Percentiles rank a stretch among this genome's conserved stretches.
Conservation (phyloP, 2,888 invertebrate genomes). For the Shargacucullia verbasci region DNA sequence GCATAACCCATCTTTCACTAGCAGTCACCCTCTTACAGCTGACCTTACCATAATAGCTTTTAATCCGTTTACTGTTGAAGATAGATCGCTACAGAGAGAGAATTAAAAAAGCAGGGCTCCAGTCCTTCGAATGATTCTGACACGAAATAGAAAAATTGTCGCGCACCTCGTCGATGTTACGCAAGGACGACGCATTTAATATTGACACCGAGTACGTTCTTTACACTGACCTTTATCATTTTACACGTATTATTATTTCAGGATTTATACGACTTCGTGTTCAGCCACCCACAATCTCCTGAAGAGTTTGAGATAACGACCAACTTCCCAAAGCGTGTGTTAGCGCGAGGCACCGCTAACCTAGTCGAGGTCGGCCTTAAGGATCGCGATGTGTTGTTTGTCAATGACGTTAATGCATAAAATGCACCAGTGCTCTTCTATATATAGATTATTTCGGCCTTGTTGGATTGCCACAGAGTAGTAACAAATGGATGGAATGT, state of each 20-base stretch:
- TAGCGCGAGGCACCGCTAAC: constrained; percentile 90
- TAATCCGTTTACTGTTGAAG: no score
- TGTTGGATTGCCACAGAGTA: constrained; percentile 22
- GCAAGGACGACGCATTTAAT: no score
- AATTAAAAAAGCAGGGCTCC: no score
- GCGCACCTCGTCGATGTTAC: no score
- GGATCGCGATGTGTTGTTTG: constrained; percentile 97
- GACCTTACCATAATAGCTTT: no score
- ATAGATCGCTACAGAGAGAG: no score
- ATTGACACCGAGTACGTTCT: no score
- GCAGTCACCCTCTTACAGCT: no score
- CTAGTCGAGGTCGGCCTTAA: constrained; percentile 94
- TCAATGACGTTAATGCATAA: constrained; percentile 97
- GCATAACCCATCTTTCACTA: no score
- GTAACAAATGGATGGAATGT: constrained; percentile 16
- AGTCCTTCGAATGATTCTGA: no score
- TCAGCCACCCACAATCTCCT: constrained; percentile 97
- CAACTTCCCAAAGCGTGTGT: constrained; percentile 96
- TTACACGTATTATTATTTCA: no score
- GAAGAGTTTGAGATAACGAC: constrained; percentile 98
- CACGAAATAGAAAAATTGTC: no score
- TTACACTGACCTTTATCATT: not conserved
- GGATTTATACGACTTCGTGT: constrained; percentile 98
- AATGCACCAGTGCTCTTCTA: constrained; percentile 25
- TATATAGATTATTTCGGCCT: constrained; percentile 28